Conservation (phyloP, 2,797 vertebrate genomes). For the Pempheris klunzingeri region DNA sequence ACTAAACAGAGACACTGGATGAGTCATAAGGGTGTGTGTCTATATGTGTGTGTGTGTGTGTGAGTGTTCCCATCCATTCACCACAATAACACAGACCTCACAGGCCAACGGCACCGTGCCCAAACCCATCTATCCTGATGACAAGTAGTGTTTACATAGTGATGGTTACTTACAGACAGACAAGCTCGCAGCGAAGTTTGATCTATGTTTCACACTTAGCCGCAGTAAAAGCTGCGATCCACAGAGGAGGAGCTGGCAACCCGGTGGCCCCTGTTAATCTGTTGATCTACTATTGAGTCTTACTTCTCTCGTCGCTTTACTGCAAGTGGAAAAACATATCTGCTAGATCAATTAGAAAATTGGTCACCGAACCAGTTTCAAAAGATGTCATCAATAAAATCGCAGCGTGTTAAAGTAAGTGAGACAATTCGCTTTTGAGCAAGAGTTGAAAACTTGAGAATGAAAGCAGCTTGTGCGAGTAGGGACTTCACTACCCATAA, state of each 20-base stretch:
- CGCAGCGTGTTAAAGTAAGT: conserved; percentile 24
- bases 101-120: conserved; percentile 55
- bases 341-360: conserved; percentile 20
- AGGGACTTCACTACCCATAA: neutral
- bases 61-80: conserved; percentile 58
- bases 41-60: conserved; percentile 29
- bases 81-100: conserved; percentile 72
- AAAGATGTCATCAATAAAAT: conserved; percentile 23
- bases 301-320: conserved; percentile 35
- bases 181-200: conserved; percentile 36
- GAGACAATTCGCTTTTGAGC: conserved; percentile 17
- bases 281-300: conserved; percentile 30
- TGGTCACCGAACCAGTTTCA: conserved; percentile 21
- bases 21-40: conserved; percentile 72
- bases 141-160: conserved; percentile 69
- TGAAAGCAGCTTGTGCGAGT: neutral
- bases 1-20: conserved; percentile 64
- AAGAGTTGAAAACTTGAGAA: neutral
- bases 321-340: conserved; percentile 18
- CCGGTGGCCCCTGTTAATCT: conserved; percentile 31
- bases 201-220: conserved; percentile 49
- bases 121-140: conserved; percentile 55
- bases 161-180: conserved; percentile 61
- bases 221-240: conserved; percentile 38
- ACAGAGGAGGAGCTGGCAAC: conserved; percentile 1